Base-by-base conservation (phyloP, 2,113 vertebrate genomes). In the Gymnobelideus leadbeateri region DNA sequence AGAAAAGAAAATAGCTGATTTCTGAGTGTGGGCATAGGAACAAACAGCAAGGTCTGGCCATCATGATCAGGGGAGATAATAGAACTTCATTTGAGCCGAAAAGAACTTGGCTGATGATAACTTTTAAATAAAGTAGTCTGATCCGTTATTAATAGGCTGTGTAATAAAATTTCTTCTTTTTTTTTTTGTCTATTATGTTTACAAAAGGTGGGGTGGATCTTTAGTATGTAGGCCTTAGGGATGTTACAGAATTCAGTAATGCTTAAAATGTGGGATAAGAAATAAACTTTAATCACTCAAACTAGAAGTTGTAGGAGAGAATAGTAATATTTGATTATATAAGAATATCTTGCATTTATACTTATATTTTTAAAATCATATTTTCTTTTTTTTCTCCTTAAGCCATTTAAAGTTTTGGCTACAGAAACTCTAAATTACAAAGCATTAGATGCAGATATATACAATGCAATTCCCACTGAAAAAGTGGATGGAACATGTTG, bases 401-500 rank as follows among this genome's bases (percentile, higher is more conserved):
- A 99, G 99, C 98, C 98, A 31, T 99, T 99, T 98, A 99, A 99
- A 98, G 99, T 99, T 84, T 97, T 99, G 95, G 99, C 99, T 94
- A 99, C 99, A 26, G 99, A 99, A 95, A 98, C 97, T 0, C 24
- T 99, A 98, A 99, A 98, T 96, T 99, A 98, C 5, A 98, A 98
- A n/a, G 99, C 99, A 0, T 95, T 99, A 96, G 99, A 98, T 94
- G 99, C 99, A 23, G 98, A 99, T 95, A 92, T 99, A 50, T 97
- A 99, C 90, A 98, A 54, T 97, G 99, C 99, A 0, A 52, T 99
- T 57, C 99, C 99, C 95, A 99, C 99, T 50, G 99, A 99, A 96
- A 99, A 99, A 96, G 98, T 99, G 96, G 99, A 99, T 25, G 99
- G 99, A 51, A 99, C 99, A 46, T 99, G 99, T 98, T 99, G 99